Evolutionary conservation across 1,140 invertebrate genomes (phyloP).

Genomic region (Apis cerana): DNA sequence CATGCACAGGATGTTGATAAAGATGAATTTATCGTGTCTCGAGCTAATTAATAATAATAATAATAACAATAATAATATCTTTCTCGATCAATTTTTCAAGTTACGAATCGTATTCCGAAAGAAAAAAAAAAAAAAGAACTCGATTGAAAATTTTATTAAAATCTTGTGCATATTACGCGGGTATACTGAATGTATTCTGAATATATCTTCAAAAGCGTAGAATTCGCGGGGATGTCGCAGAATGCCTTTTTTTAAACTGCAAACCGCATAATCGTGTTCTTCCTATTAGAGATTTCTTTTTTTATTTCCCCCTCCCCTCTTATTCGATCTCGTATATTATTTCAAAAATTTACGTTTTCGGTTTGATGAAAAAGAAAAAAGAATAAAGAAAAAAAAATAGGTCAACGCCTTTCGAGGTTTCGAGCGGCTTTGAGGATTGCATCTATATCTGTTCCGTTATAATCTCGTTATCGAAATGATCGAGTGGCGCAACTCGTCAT

Average conservation of each 20-base stretch:
- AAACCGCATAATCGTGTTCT: slow-evolving; percentile 21
- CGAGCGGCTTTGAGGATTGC: slow-evolving; percentile 24
- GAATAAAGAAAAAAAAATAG: background rate
- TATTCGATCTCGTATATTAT: slow-evolving; percentile 9
- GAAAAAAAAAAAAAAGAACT: background rate
- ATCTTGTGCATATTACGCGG: slow-evolving; percentile 13
- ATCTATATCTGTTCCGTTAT: slow-evolving; percentile 12
- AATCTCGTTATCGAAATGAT: background rate
- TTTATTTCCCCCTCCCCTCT: background rate
- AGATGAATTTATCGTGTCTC: background rate
- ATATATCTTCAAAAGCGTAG: slow-evolving; percentile 11
- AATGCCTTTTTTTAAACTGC: slow-evolving; percentile 40
- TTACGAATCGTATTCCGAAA: background rate
- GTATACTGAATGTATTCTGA: background rate
- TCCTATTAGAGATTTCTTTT: slow-evolving; percentile 37
- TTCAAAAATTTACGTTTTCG: slow-evolving; percentile 11
- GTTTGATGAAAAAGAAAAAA: background rate
- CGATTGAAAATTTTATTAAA: slow-evolving; percentile 6
- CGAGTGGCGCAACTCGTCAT: background rate
- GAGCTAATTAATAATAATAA: no score
- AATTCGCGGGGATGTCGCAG: slow-evolving; percentile 30
- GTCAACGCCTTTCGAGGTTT: slow-evolving; percentile 28
- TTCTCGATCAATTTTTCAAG: no score
- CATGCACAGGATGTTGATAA: slow-evolving; percentile 41
- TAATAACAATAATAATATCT: no score